Base-by-base conservation (phyloP, 1,140 invertebrate species). In the Hyles euphorbiae region DNA sequence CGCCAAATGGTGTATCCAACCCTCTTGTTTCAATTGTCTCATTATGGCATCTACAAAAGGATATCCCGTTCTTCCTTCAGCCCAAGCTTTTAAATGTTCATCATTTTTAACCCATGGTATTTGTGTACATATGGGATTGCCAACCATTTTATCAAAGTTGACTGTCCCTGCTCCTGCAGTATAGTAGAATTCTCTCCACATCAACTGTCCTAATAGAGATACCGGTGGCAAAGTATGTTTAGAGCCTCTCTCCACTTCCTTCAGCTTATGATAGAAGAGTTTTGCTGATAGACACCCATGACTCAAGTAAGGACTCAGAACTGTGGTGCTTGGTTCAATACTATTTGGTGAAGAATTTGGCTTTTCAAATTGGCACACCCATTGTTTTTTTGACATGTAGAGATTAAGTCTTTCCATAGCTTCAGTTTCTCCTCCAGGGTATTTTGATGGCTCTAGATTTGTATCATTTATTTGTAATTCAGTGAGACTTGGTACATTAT, bases 31-130 rank as follows among this genome's bases (percentile, higher is more conserved):
- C 5, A 95, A 74, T 73, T 95, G 94, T 4, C 92, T 90, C 94
- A 95, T 95, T 22, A 94, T 94, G 32, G 94, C 94, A 91, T 95
- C 94, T 60, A 95, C 95, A 84, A 94, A 95, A 3, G 94, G 94
- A 83, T 94, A 95, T 0, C 94, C 94, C 7, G 94, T 95, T 63
- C 87, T 90, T 32, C 93, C 94, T 73, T 91, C 79, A 5, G 92
- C 90, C 94, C 94, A 95, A 9, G 93, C 93, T 67, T 91, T 89
- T 11, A 95, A 74, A 60, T 91, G 90, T 51, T 90, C 89, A 5
- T 91, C 85, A 73, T 94, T 93, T 61, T 89, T 88, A 58, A 92
- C 90, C 94, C 94, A 95, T 11, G 93, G 93, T 65, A 95, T 93
- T 81, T 95, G 93, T 32, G 92, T 90, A 74, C 94, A 95, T 12